Evolutionary conservation across 2,113 vertebrate genomes (phyloP).

Genomic region (Cepphus grylle): DNA sequence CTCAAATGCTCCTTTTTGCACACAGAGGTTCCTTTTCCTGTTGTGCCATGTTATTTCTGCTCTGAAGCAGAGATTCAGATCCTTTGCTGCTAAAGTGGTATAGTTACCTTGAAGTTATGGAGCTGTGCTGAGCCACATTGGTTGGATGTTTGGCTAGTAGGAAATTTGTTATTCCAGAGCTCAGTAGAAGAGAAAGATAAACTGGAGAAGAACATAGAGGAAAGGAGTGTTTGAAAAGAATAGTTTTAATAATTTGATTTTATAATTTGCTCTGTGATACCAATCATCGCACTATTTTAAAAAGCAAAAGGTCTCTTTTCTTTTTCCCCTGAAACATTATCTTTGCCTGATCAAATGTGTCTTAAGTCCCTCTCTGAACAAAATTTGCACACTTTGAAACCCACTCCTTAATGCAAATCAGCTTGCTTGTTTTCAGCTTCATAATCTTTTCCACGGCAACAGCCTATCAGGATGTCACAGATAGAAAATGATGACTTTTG

Average conservation of each 20-base stretch:
- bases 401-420: slow-evolving; percentile 25
- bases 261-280: background rate
- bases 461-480: background rate
- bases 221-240: background rate
- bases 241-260: background rate
- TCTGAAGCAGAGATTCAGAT: background rate
- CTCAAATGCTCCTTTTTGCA: background rate
- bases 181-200: background rate
- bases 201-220: background rate
- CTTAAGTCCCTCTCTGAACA: background rate
- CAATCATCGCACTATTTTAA: background rate
- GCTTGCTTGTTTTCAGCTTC: background rate
- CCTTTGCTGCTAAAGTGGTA: background rate
- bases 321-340: background rate
- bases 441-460: slow-evolving; percentile 1
- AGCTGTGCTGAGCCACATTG: background rate
- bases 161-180: background rate
- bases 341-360: slow-evolving; percentile 13
- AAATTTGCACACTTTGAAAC: slow-evolving; percentile 17
- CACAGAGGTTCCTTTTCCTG: background rate
- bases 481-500: slow-evolving; percentile 30
- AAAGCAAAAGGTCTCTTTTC: background rate
- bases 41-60: background rate
- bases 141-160: background rate
- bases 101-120: background rate